Evolutionary conservation across 2,113 vertebrate species (phyloP), one percentile per base, ranked within the genome.

Genomic region (Sporophila hypoxantha): DNA sequence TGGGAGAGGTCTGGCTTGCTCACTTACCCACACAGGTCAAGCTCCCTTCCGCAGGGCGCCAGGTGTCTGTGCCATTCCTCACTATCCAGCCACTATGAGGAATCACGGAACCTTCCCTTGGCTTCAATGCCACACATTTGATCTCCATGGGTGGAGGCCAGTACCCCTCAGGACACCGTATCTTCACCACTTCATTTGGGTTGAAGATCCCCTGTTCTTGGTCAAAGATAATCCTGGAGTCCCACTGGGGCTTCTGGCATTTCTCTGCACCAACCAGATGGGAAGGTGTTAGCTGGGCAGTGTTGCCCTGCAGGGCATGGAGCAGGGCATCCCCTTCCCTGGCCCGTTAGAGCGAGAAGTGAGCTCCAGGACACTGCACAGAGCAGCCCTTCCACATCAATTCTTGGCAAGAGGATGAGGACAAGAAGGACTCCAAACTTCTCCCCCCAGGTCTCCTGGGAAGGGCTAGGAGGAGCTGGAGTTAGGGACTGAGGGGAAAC

Each of bases 11-110:
- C 42, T 47, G 44, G 2, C 50, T 60, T 8, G 1, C 15, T 68
- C 53, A 76, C 91, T 92, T 64, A 93, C 92, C 92, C 41, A 78
- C n/a, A 71, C 94, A 94, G 12, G 34, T 85, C 64, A 91, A 27
- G 34, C 75, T 68, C 19, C 26, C 2, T 12, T 76, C 34, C 36
- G 76, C 0, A 21, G 0, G 12, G 8, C 47, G 19, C 90, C 90
- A 89, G 41, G 0, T 20, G 3, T 55, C 64, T 8, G 46, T 79
- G 55, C 42, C 4, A 3, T 68, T 75, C 29, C 32, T 84, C 50
- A 78, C 5, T 8, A 49, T 4, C 94, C 92, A 94, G 18, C 27
- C 32, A 1, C n/a, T 71, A 19, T 0, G 64, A 65, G 59, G 19
- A 79, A 17, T 12, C 5, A 0, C 3, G 10, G 49, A 91, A 26